Conservation (phyloP, 1,140 invertebrate species). For the Sminthurinus signatus region DNA sequence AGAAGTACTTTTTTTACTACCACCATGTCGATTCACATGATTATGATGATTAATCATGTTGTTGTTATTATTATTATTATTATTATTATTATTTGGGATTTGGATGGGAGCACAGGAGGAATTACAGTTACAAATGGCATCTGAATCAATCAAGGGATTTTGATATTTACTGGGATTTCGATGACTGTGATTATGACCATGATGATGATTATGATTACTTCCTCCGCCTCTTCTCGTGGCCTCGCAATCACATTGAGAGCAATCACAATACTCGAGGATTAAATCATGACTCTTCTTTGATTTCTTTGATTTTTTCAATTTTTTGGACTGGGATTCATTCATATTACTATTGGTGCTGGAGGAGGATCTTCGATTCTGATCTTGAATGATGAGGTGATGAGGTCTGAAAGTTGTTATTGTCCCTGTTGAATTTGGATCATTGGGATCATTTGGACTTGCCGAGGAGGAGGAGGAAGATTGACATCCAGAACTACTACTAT, state of each 20-base stretch:
- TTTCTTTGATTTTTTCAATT: constrained; percentile 4
- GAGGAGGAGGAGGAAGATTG: no score
- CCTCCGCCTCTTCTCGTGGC: neutral
- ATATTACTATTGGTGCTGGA: no score
- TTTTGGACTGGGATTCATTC: no score
- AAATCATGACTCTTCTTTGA: constrained; percentile 3
- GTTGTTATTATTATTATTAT: neutral
- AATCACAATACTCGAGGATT: constrained; percentile 6
- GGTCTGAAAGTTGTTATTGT: neutral
- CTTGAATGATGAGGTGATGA: constrained; percentile 4
- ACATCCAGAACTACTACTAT: neutral
- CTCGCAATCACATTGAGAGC: neutral
- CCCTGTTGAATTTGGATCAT: neutral
- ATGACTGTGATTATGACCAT: no score
- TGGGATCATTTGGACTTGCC: no score
- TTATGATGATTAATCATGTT: neutral
- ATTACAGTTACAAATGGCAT: no score
- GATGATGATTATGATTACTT: no score
- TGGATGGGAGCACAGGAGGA: neutral
- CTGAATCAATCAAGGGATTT: no score
- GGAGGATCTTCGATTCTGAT: neutral
- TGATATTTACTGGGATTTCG: no score
- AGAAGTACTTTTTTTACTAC: neutral
- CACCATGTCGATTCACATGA: no score
- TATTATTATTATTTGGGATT: neutral